Conservation (phyloP, 2,888 invertebrate species). For the Nomada ruficornis region DNA sequence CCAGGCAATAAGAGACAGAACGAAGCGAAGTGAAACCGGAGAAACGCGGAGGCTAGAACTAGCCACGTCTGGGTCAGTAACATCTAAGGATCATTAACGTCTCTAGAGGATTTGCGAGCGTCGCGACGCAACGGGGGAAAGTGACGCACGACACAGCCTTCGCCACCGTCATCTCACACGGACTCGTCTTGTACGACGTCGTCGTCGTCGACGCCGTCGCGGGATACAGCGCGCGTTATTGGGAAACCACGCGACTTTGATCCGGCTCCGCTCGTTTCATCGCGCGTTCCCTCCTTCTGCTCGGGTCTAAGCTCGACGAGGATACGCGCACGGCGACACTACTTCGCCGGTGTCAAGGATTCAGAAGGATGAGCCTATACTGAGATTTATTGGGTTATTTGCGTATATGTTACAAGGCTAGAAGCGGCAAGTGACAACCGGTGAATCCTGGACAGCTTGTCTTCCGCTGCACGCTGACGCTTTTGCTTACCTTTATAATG, state of each 20-base stretch:
- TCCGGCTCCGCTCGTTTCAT: slow-evolving; percentile 62
- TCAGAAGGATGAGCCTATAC: slow-evolving; percentile 77
- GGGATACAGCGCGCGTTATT: slow-evolving; percentile 47
- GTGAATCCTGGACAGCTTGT: slow-evolving; percentile 58
- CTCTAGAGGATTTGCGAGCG: slow-evolving; percentile 34
- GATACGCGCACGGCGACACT: slow-evolving; percentile 65
- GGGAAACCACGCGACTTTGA: slow-evolving; percentile 65
- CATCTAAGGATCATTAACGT: slow-evolving; percentile 63
- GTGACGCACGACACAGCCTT: slow-evolving; percentile 27
- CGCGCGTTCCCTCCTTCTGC: slow-evolving; percentile 27
- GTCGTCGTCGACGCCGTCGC: slow-evolving; percentile 2
- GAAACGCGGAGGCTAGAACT: neutral
- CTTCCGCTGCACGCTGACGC: slow-evolving; percentile 24
- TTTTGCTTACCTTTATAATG: neutral
- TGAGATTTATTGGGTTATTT: slow-evolving; percentile 82
- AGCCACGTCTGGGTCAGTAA: slow-evolving; percentile 54
- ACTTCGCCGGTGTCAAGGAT: slow-evolving; percentile 78
- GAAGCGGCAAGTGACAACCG: slow-evolving; percentile 59
- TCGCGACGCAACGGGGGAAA: slow-evolving; percentile 12
- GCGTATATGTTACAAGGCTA: slow-evolving; percentile 83
- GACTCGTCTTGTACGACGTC: neutral
- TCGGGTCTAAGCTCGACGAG: slow-evolving; percentile 16
- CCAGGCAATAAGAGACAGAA: neutral
- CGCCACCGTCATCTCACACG: slow-evolving; percentile 5
- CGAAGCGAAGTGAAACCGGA: neutral